phyloP scores from a whole-genome alignment of 2,888 invertebrate species.

The Drosophila sordidula region DNA sequence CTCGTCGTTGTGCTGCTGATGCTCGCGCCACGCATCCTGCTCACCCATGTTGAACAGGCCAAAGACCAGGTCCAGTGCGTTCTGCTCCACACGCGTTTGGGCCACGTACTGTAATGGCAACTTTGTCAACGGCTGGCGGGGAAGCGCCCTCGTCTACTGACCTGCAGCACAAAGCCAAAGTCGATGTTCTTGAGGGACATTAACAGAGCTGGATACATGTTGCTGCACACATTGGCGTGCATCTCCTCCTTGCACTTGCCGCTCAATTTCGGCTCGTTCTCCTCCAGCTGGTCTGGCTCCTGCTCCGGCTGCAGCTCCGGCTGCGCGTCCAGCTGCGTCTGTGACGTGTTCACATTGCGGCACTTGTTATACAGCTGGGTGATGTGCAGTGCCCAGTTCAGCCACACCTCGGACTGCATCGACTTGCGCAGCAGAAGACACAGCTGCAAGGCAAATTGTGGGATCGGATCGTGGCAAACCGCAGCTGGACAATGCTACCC shows the following conservation, averaged over 20 bases:
- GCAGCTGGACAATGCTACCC: slow-evolving; percentile 9
- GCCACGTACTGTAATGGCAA: slow-evolving; percentile 64
- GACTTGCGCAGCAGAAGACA: slow-evolving; percentile 77
- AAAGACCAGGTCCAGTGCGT: slow-evolving; percentile 79
- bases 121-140: neutral
- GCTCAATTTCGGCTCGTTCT: slow-evolving; percentile 47
- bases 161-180: slow-evolving; percentile 90
- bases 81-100: slow-evolving; percentile 80
- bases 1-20: slow-evolving; percentile 72
- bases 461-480: neutral
- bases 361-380: slow-evolving; percentile 81
- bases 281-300: slow-evolving; percentile 26
- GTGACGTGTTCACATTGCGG: slow-evolving; percentile 49
- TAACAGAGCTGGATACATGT: slow-evolving; percentile 90
- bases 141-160: slow-evolving; percentile 63
- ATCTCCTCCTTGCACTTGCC: slow-evolving; percentile 64
- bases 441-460: slow-evolving; percentile 56
- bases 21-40: slow-evolving; percentile 74
- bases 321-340: slow-evolving; percentile 21
- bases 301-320: slow-evolving; percentile 12
- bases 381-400: slow-evolving; percentile 81
- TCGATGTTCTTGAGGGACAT: slow-evolving; percentile 90
- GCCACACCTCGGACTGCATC: slow-evolving; percentile 78
- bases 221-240: slow-evolving; percentile 88
- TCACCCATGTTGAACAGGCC: slow-evolving; percentile 82